A percentile compares a stretch with the other conserved stretches of the same genome.
Conservation (phyloP, 2,797 vertebrate genomes). For the Thamnophis elegans region DNA sequence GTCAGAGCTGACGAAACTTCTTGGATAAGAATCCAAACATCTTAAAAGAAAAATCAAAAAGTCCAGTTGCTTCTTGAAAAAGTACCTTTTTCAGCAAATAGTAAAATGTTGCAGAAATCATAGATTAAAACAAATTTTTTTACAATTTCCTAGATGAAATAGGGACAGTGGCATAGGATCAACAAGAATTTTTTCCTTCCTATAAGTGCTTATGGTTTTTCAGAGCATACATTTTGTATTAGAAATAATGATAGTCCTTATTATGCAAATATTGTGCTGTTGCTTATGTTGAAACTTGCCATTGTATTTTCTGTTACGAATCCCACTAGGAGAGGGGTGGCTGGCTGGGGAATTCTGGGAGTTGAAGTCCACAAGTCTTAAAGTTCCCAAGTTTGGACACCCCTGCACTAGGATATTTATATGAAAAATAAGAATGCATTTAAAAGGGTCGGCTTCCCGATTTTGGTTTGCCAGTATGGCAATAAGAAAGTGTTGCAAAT, state of each 20-base stretch:
- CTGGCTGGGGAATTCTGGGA: no score
- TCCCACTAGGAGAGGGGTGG: not conserved
- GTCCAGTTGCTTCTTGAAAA: no score
- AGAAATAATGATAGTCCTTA: not conserved
- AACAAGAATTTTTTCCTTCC: not conserved
- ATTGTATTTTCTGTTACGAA: not conserved
- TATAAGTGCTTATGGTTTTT: not conserved
- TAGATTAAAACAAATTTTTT: not conserved
- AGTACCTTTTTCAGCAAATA: not conserved
- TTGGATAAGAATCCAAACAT: no score
- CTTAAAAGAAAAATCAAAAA: no score
- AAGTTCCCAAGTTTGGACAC: no score
- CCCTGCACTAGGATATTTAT: not conserved
- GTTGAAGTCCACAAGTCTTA: no score
- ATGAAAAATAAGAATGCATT: not conserved
- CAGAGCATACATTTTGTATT: not conserved
- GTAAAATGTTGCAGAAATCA: not conserved
- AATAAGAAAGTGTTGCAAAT: not conserved
- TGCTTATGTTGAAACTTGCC: not conserved
- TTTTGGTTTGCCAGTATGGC: not conserved
- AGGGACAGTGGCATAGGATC: not conserved
- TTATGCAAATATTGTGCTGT: not conserved
- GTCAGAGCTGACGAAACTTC: no score
- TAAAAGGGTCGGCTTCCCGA: not conserved
- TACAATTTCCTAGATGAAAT: not conserved